Conservation (phyloP, 2,797 vertebrate species). For the Hippopotamyrus pictus region DNA sequence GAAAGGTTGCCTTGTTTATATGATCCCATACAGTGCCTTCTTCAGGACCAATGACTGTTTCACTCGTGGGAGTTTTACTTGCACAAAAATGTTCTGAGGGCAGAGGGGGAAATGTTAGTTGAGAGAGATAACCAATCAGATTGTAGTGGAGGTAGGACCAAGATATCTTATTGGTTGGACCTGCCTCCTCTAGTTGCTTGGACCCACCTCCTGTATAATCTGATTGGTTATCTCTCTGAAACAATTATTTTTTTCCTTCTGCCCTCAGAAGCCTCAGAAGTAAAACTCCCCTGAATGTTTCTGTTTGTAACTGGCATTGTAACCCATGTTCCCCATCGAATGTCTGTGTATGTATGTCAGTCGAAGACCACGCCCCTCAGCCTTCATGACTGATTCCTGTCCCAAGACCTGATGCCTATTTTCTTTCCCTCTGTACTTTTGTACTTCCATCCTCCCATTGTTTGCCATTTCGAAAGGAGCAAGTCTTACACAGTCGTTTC, state of each 20-base stretch:
- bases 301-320: too few relatives aligned
- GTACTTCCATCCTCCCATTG: not conserved
- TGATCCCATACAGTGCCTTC: not conserved
- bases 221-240: too few relatives aligned
- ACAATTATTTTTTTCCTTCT: too few relatives aligned
- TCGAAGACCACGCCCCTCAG: too few relatives aligned
- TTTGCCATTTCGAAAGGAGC: not conserved
- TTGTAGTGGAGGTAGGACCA: not conserved
- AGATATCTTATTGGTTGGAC: too few relatives aligned
- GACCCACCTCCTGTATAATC: too few relatives aligned
- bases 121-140: not conserved
- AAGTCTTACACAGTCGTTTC: not conserved
- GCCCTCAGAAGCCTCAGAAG: too few relatives aligned
- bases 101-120: not conserved
- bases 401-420: not conserved
- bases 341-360: too few relatives aligned
- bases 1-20: not conserved
- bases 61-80: not conserved
- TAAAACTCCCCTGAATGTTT: too few relatives aligned
- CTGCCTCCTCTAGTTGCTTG: too few relatives aligned
- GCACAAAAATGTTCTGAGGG: not conserved
- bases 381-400: too few relatives aligned
- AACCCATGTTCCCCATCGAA: too few relatives aligned
- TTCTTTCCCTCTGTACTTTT: not conserved
- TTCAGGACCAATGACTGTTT: not conserved